A percentile compares a stretch with the other conserved stretches of the same genome.
Conservation (phyloP, 1,140 invertebrate species). For the Triops longicaudatus region DNA sequence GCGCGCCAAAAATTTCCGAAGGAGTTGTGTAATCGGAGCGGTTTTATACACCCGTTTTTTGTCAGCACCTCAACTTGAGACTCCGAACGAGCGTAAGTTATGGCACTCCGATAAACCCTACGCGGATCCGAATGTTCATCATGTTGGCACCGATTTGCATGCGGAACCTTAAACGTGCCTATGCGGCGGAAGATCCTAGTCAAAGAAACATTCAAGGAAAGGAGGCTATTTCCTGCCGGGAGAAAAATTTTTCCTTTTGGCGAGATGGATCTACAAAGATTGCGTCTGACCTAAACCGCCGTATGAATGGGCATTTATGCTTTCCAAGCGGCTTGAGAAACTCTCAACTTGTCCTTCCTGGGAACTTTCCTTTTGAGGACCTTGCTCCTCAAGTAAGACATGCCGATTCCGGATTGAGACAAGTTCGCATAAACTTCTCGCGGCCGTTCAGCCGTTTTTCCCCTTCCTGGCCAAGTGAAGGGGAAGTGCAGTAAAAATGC, state of each 20-base stretch:
- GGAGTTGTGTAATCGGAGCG: background rate
- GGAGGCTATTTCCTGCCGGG: background rate
- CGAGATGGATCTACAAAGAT: background rate
- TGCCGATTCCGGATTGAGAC: background rate
- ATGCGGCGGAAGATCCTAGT: background rate
- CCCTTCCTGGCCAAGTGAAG: background rate
- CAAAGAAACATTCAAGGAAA: background rate
- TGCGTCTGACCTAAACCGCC: background rate
- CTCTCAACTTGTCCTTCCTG: background rate
- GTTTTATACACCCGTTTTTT: background rate
- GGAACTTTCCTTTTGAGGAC: background rate
- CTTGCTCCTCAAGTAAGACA: background rate
- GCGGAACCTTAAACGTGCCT: constrained; percentile 10
- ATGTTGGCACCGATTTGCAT: constrained; percentile 11
- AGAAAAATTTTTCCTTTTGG: background rate
- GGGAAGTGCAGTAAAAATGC: constrained; percentile 7
- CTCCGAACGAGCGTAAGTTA: background rate
- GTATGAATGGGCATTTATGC: constrained; percentile 7
- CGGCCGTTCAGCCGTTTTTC: background rate
- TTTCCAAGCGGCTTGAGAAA: background rate
- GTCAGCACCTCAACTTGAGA: constrained; percentile 6
- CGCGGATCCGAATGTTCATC: background rate
- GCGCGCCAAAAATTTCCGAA: background rate
- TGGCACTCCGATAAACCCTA: background rate
- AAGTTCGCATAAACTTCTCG: background rate